Conservation (phyloP, 2,797 vertebrate genomes). For the Chaenodraco wilsoni region DNA sequence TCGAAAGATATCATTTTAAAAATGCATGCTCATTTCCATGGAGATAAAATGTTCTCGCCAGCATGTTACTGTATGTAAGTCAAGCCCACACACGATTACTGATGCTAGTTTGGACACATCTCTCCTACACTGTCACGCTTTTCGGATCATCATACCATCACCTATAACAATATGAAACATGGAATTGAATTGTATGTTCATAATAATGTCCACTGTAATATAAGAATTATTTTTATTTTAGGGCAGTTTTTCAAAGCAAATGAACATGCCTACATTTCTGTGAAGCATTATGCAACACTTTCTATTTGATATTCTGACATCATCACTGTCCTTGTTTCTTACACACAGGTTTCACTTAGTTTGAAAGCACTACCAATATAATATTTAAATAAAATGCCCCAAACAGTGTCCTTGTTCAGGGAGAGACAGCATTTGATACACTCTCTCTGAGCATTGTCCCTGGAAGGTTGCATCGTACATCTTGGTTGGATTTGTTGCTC, state of each 20-base stretch:
- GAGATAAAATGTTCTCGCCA: constrained; percentile 39
- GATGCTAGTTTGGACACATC: constrained; percentile 13
- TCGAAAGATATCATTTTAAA: constrained; percentile 18
- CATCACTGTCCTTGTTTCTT: neutral
- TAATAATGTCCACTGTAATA: constrained; percentile 10
- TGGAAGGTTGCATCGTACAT: neutral
- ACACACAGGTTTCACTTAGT: neutral
- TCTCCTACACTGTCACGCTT: constrained; percentile 15
- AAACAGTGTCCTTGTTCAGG: constrained; percentile 1
- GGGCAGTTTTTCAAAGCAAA: neutral
- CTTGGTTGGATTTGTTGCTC: constrained; percentile 13
- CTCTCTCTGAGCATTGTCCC: neutral
- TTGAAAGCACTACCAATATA: neutral
- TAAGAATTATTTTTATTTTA: neutral
- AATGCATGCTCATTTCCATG: constrained; percentile 48
- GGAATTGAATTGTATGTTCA: neutral
- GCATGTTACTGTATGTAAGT: constrained; percentile 31
- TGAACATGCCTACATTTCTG: neutral
- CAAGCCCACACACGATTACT: constrained; percentile 46
- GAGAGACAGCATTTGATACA: neutral
- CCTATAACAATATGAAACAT: neutral
- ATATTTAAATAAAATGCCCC: neutral
- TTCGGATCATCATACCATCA: neutral
- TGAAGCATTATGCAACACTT: neutral
- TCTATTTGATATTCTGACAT: neutral